These are phyloP conservation scores for Ethmia dodecea DNA, from an alignment of 2,888 invertebrate genomes.

Conservation along the genomic window DNA sequence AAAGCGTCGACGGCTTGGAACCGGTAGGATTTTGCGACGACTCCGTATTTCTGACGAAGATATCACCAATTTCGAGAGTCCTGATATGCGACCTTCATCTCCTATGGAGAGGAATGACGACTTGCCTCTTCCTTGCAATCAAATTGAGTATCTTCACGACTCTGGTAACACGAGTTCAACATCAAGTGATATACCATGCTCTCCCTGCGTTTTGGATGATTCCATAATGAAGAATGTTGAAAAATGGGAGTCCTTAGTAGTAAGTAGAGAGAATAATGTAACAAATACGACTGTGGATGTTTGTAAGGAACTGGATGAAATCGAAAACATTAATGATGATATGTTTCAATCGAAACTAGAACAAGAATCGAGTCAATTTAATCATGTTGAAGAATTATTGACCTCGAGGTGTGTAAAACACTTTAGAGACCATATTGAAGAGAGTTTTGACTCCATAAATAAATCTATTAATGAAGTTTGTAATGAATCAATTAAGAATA, in stretches of 20 bases:
- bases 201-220: conserved; percentile 39
- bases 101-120: conserved; percentile 43
- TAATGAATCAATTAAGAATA: conserved; percentile 33
- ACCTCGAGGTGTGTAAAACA: conserved; percentile 26
- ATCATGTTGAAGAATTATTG: conserved; percentile 24
- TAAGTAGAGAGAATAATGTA: conserved; percentile 21
- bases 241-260: conserved; percentile 43
- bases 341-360: conserved; percentile 53
- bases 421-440: conserved; percentile 42
- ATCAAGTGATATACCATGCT: conserved; percentile 39
- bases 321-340: conserved; percentile 48
- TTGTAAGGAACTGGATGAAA: conserved; percentile 25
- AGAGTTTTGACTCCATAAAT: conserved; percentile 72
- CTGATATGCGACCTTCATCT: background rate
- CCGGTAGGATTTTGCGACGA: conserved; percentile 32
- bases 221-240: conserved; percentile 28
- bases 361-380: conserved; percentile 25
- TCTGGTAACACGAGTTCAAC: conserved; percentile 39
- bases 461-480: conserved; percentile 64
- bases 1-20: conserved; percentile 53
- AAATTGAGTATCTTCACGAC: conserved; percentile 56
- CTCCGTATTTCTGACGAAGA: conserved; percentile 5
- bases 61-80: background rate
- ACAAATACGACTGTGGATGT: conserved; percentile 23
- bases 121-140: conserved; percentile 62